Evolutionary conservation across 2,888 invertebrate species (phyloP).

Genomic region (Athrips mouffetella): DNA sequence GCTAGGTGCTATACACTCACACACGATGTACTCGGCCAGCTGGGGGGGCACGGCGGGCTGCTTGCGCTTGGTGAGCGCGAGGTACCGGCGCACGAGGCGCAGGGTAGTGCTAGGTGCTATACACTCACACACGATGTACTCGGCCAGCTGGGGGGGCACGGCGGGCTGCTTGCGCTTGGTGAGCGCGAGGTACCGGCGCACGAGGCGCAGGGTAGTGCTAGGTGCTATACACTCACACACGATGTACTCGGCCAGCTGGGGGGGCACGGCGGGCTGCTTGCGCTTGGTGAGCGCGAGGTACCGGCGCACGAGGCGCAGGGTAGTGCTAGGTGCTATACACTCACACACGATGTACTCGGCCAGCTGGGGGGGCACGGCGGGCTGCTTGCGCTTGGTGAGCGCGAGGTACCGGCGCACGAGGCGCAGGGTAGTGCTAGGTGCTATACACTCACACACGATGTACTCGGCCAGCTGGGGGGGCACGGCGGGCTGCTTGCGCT

Average conservation of each 20-base stretch:
- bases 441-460: constrained; percentile 96
- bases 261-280: constrained; percentile 93
- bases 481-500: too few relatives aligned
- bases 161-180: too few relatives aligned
- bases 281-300: too few relatives aligned
- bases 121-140: constrained; percentile 86
- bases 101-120: constrained; percentile 95
- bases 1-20: constrained; percentile 94
- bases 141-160: constrained; percentile 91
- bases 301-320: too few relatives aligned
- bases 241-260: constrained; percentile 91
- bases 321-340: too few relatives aligned
- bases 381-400: constrained; percentile 92
- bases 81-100: constrained; percentile 95
- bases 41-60: constrained; percentile 92
- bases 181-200: constrained; percentile 96
- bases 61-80: constrained; percentile 94
- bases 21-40: constrained; percentile 97
- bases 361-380: too few relatives aligned
- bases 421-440: constrained; percentile 94
- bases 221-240: constrained; percentile 88
- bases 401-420: constrained; percentile 96
- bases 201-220: constrained; percentile 92
- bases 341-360: too few relatives aligned
- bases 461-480: constrained; percentile 97